Percentiles rank a stretch among this genome's conserved stretches.
These are phyloP conservation scores for Copidosoma aretas DNA, from an alignment of 2,888 invertebrate genomes.

Conservation along the genomic window DNA sequence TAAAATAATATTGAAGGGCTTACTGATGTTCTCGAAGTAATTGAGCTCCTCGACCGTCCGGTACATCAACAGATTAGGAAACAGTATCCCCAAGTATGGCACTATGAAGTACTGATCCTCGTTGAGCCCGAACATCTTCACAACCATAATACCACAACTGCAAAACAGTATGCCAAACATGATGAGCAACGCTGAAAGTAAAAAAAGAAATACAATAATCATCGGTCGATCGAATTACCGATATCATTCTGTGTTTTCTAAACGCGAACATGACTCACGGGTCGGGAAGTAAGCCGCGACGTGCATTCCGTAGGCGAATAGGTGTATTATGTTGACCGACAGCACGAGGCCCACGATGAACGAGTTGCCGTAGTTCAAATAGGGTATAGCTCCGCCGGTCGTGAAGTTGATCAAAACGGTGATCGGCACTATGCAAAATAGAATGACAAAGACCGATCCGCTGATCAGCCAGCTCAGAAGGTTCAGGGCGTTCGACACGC, in stretches of 20 bases:
- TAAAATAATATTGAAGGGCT: too few species aligned
- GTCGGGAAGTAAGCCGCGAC: slow-evolving; percentile 56
- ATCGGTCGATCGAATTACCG: neutral
- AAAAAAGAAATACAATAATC: slow-evolving; percentile 9
- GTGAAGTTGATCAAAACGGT: slow-evolving; percentile 52
- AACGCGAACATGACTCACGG: slow-evolving; percentile 49
- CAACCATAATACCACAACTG: slow-evolving; percentile 38
- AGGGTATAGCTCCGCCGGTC: slow-evolving; percentile 49
- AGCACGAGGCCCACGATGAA: slow-evolving; percentile 56
- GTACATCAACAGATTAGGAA: slow-evolving; percentile 54
- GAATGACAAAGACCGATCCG: slow-evolving; percentile 51
- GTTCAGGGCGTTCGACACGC: slow-evolving; percentile 54
- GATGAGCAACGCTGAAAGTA: slow-evolving; percentile 39
- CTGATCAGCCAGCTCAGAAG: slow-evolving; percentile 57
- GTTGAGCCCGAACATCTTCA: slow-evolving; percentile 39
- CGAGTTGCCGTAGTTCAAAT: slow-evolving; percentile 53
- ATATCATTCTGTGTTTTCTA: neutral
- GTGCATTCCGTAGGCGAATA: slow-evolving; percentile 56
- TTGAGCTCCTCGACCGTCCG: slow-evolving; percentile 55
- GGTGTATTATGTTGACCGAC: slow-evolving; percentile 50
- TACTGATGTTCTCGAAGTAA: slow-evolving; percentile 53
- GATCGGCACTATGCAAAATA: slow-evolving; percentile 50
- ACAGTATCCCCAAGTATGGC: slow-evolving; percentile 54
- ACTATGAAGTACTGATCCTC: slow-evolving; percentile 36
- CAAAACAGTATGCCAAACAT: slow-evolving; percentile 40